phyloP scores from a whole-genome alignment of 2,113 vertebrate species.

The Lepisosteus oculatus region DNA sequence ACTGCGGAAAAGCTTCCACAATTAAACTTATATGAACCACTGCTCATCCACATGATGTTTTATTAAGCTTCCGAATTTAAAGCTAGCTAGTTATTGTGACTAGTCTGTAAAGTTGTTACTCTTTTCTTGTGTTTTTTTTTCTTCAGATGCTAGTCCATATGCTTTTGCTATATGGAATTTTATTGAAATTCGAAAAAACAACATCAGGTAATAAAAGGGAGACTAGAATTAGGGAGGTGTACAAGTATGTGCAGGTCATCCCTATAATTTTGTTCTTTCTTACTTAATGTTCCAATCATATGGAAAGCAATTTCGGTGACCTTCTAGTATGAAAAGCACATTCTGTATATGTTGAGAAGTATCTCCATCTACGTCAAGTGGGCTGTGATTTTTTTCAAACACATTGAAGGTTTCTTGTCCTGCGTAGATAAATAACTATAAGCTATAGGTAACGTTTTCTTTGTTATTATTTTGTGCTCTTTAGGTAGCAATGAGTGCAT shows the following conservation, averaged over 20 bases:
- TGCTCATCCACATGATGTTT: conserved; percentile 46
- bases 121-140: conserved; percentile 24
- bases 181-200: conserved; percentile 44
- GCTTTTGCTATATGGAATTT: conserved; percentile 51
- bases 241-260: conserved; percentile 48
- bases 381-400: conserved; percentile 18
- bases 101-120: conserved; percentile 32
- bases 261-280: conserved; percentile 29
- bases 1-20: conserved; percentile 29
- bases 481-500: conserved; percentile 24
- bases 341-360: conserved; percentile 23
- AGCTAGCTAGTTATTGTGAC: conserved; percentile 34
- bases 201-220: conserved; percentile 56
- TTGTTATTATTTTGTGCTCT: conserved; percentile 13
- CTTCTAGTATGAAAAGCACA: conserved; percentile 40
- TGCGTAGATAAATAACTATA: conserved; percentile 27
- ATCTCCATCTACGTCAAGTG: conserved; percentile 19
- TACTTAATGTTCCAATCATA: conserved; percentile 21
- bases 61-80: conserved; percentile 45
- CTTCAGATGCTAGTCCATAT: conserved; percentile 34
- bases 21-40: conserved; percentile 42
- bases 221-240: conserved; percentile 32
- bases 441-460: conserved; percentile 9
- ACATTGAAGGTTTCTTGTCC: conserved; percentile 18
- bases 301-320: conserved; percentile 22